These are phyloP conservation scores for Volucella bombylans DNA, from an alignment of 2,888 invertebrate genomes.

Conservation along the genomic window DNA sequence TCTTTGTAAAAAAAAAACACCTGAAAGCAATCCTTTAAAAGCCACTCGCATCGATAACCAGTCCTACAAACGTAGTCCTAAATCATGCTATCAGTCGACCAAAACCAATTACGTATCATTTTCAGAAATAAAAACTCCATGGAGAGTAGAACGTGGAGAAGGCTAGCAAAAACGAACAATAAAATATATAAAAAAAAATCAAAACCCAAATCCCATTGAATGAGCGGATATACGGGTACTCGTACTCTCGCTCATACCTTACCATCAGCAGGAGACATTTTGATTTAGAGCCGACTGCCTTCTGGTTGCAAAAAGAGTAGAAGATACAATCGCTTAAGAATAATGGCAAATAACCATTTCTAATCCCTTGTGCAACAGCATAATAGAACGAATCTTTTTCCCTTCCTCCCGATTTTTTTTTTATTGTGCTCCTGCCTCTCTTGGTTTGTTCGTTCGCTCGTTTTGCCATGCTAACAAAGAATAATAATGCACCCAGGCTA, in stretches of 20 bases:
- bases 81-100: slow-evolving; percentile 67
- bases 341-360: slow-evolving; percentile 74
- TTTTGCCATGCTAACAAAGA: slow-evolving; percentile 46
- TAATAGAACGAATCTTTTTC: slow-evolving; percentile 73
- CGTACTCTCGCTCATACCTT: too few species aligned
- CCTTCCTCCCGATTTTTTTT: slow-evolving; percentile 23
- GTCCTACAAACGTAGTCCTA: slow-evolving; percentile 26
- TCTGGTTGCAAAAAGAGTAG: slow-evolving; percentile 44
- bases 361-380: slow-evolving; percentile 73
- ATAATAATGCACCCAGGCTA: slow-evolving; percentile 65
- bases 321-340: slow-evolving; percentile 74
- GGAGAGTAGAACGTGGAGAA: slow-evolving; percentile 7
- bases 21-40: slow-evolving; percentile 57
- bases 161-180: neutral
- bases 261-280: slow-evolving; percentile 64
- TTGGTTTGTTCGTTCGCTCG: slow-evolving; percentile 4
- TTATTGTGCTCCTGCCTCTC: slow-evolving; percentile 53
- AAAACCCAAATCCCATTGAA: slow-evolving; percentile 63
- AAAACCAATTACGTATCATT: slow-evolving; percentile 72
- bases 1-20: neutral
- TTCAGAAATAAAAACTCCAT: slow-evolving; percentile 45
- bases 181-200: slow-evolving; percentile 10
- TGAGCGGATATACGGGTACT: neutral
- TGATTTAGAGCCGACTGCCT: slow-evolving; percentile 63
- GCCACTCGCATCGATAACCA: slow-evolving; percentile 34